These are phyloP conservation scores for Seladonia tumulorum DNA, from an alignment of 2,888 invertebrate species.

Conservation along the genomic window DNA sequence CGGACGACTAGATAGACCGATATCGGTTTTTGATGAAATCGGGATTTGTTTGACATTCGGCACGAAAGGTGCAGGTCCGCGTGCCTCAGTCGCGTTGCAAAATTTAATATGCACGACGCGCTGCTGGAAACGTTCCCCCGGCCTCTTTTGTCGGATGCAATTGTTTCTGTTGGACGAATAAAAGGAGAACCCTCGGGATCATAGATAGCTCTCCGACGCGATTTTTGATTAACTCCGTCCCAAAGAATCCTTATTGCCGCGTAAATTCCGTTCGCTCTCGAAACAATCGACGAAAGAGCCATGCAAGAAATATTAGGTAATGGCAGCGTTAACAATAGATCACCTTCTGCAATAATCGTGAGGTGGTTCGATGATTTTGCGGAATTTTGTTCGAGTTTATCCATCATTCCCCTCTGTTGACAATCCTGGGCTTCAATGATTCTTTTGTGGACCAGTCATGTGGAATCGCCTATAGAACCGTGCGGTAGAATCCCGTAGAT, in stretches of 20 bases:
- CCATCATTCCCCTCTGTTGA: neutral
- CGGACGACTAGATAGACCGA: constrained; percentile 55
- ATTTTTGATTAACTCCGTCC: neutral
- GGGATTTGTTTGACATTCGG: constrained; percentile 78
- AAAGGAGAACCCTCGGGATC: neutral
- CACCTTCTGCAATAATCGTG: neutral
- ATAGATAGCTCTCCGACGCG: neutral
- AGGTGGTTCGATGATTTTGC: neutral
- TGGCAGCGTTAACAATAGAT: neutral
- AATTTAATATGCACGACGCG: constrained; percentile 70
- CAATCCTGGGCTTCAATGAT: neutral
- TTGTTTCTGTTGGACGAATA: neutral
- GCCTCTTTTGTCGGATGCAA: constrained; percentile 9
- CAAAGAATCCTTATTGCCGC: neutral
- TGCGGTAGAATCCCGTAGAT: neutral
- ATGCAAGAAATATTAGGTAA: neutral
- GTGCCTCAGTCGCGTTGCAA: constrained; percentile 43
- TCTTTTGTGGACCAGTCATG: neutral
- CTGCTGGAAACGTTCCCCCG: constrained; percentile 39
- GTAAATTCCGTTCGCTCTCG: neutral
- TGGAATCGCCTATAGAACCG: neutral
- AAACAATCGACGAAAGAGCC: neutral
- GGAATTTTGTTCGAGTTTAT: neutral
- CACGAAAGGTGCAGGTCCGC: constrained; percentile 59
- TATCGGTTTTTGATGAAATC: constrained; percentile 76